A percentile compares a stretch with the other conserved stretches of the same genome.
Conservation (phyloP, 2,113 vertebrate species). For the Pavo muticus region DNA sequence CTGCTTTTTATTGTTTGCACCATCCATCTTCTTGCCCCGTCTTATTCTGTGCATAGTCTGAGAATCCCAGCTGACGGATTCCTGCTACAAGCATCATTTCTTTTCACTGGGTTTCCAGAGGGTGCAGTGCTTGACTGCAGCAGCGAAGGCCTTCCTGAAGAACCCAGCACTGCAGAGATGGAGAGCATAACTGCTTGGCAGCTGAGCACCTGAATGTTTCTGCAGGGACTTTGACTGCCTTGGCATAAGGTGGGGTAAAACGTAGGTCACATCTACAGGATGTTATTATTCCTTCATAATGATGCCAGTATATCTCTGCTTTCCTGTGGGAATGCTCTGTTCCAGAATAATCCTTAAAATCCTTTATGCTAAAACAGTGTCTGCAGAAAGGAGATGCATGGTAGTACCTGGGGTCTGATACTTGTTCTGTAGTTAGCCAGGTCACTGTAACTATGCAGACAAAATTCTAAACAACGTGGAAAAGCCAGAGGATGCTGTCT, state of each 20-base stretch:
- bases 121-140: neutral
- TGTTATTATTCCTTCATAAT: constrained; percentile 35
- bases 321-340: constrained; percentile 43
- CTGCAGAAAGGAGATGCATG: neutral
- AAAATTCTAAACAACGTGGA: neutral
- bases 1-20: neutral
- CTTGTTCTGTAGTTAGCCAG: neutral
- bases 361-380: constrained; percentile 19
- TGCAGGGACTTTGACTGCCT: constrained; percentile 20
- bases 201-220: constrained; percentile 31
- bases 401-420: neutral
- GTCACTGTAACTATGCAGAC: neutral
- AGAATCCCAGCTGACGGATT: constrained; percentile 18
- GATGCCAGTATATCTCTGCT: constrained; percentile 13
- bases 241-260: constrained; percentile 42
- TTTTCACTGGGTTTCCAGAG: neutral
- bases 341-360: constrained; percentile 45
- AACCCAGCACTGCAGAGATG: constrained; percentile 23
- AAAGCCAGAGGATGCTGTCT: neutral
- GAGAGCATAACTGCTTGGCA: constrained; percentile 32
- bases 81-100: neutral
- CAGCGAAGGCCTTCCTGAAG: constrained; percentile 35
- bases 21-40: neutral
- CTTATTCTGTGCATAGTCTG: neutral
- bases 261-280: constrained; percentile 24